Evolutionary conservation across 2,797 vertebrate genomes (phyloP).

Genomic region (Pachyuromys duprasi): DNA sequence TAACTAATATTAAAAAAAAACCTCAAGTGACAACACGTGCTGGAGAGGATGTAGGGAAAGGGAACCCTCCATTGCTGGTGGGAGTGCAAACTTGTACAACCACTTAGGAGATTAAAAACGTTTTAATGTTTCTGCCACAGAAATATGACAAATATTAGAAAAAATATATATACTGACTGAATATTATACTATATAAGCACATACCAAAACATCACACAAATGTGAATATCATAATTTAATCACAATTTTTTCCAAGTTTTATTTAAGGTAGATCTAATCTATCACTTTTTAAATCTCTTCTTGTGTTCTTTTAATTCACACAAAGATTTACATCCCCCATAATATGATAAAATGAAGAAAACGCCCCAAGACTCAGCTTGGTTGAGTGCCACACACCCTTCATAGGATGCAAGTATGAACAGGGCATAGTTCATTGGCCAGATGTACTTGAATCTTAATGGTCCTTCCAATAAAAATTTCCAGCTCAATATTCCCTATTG

Average conservation of each 20-base stretch:
- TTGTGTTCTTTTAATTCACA: background rate
- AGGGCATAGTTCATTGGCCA: background rate
- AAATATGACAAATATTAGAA: background rate
- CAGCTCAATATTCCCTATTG: background rate
- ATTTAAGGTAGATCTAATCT: background rate
- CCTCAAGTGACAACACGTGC: no score
- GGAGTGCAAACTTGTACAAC: no score
- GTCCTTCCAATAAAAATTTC: no score
- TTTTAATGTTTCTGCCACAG: background rate
- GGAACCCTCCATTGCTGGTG: no score
- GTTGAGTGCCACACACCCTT: background rate
- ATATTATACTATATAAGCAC: background rate
- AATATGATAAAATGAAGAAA: background rate
- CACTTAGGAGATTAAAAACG: no score
- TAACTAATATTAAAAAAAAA: no score
- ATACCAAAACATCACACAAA: background rate
- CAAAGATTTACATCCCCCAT: background rate
- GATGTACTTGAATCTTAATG: background rate
- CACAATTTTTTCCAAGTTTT: background rate
- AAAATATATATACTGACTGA: background rate
- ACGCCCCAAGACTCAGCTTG: background rate
- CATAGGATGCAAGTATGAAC: background rate
- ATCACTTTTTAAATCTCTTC: background rate
- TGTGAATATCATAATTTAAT: background rate
- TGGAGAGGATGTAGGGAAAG: no score